Percentiles rank a stretch among this genome's conserved stretches.
These are phyloP conservation scores for Conopomorpha cramerella DNA, from an alignment of 1,140 invertebrate genomes.

Conservation along the genomic window DNA sequence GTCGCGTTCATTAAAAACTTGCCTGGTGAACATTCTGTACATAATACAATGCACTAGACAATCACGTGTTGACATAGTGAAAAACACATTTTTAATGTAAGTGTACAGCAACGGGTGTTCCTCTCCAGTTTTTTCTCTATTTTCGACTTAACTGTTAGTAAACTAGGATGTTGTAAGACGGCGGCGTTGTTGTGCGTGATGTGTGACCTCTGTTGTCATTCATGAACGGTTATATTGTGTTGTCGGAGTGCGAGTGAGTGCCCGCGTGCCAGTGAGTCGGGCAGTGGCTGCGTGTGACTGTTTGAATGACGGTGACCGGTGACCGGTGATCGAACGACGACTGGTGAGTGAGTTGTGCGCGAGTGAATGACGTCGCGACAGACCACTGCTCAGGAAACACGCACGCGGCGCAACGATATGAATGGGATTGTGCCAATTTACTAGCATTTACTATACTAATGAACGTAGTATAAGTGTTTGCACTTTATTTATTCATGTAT, in stretches of 20 bases:
- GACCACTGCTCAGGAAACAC: slow-evolving; percentile 5
- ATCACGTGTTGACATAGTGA: slow-evolving; percentile 26
- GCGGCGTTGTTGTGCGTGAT: slow-evolving; percentile 6
- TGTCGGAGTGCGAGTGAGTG: slow-evolving; percentile 3
- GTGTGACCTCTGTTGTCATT: no score
- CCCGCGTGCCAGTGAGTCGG: no score
- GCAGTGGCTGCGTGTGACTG: no score
- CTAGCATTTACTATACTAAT: no score
- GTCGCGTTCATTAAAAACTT: no score
- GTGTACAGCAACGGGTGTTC: slow-evolving; percentile 55
- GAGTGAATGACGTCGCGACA: slow-evolving; percentile 3
- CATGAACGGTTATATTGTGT: slow-evolving; percentile 6
- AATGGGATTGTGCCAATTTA: slow-evolving; percentile 55
- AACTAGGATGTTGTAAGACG: neutral
- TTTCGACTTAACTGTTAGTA: slow-evolving; percentile 52
- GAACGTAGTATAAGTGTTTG: slow-evolving; percentile 51
- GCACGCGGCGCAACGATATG: no score
- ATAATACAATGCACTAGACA: slow-evolving; percentile 30
- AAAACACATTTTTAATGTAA: no score
- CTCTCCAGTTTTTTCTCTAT: slow-evolving; percentile 48
- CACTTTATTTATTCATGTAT: slow-evolving; percentile 59
- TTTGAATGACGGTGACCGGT: slow-evolving; percentile 2
- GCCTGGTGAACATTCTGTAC: slow-evolving; percentile 36
- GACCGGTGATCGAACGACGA: slow-evolving; percentile 5
- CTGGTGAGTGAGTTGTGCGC: no score